These are phyloP conservation scores for Neogale vison DNA, from an alignment of 2,113 vertebrate genomes.

Conservation along the genomic window DNA sequence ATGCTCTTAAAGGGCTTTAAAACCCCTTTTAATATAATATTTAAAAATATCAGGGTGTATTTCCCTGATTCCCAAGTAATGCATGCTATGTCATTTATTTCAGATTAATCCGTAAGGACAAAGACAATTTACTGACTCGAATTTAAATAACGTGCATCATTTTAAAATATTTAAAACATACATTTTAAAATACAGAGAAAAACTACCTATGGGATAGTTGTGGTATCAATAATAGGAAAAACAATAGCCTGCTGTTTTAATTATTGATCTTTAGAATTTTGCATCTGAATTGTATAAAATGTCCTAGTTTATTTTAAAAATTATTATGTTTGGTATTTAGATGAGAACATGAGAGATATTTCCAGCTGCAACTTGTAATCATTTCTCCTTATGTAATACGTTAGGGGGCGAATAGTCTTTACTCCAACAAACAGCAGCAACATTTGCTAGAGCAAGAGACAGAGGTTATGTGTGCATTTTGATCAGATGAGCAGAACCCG, in stretches of 20 bases:
- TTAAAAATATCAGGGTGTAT: neutral
- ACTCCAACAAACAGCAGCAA: neutral
- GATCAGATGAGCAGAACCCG: neutral
- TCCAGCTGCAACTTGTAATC: slow-evolving; percentile 27
- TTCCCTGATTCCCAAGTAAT: neutral
- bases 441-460: neutral
- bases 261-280: slow-evolving; percentile 1
- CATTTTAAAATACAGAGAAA: slow-evolving; percentile 12
- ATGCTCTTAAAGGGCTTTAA: neutral
- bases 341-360: neutral
- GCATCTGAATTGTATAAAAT: slow-evolving; percentile 32
- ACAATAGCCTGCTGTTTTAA: neutral
- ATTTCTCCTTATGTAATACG: neutral
- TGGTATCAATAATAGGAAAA: neutral
- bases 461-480: neutral
- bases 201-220: neutral
- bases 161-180: neutral
- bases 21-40: neutral
- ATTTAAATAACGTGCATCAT: neutral
- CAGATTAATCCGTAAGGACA: neutral
- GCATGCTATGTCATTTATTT: neutral
- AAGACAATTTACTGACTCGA: neutral
- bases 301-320: neutral
- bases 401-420: neutral
- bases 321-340: neutral